Percentiles rank a stretch among this genome's conserved stretches.
Conservation (phyloP, 2,113 vertebrate genomes). For the Dasyprocta punctata region DNA sequence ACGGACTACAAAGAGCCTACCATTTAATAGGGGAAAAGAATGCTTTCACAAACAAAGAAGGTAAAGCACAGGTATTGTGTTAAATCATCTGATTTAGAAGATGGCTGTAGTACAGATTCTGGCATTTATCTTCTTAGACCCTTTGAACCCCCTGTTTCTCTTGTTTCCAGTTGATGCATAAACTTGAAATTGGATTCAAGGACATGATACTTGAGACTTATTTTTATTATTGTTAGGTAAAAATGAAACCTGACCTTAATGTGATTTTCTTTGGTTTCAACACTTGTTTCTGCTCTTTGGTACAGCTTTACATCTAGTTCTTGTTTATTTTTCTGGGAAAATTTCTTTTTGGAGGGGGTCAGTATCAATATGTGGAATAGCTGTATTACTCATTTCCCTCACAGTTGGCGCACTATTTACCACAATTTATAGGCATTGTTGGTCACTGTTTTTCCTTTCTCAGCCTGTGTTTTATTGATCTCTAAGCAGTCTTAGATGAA, state of each 20-base stretch:
- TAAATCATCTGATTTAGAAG: neutral
- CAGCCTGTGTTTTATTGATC: constrained; percentile 53
- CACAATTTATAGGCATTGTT: neutral
- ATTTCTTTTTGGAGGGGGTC: neutral
- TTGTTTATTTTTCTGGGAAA: constrained; percentile 46
- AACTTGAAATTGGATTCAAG: neutral
- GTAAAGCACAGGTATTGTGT: neutral
- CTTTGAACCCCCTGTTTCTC: neutral
- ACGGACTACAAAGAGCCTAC: neutral
- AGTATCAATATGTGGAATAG: neutral
- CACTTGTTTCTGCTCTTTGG: neutral
- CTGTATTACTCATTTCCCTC: neutral
- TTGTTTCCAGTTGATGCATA: neutral
- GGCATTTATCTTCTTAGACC: neutral
- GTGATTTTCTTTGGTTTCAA: constrained; percentile 19
- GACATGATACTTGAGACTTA: neutral
- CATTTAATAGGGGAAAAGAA: neutral
- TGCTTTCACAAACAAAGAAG: neutral
- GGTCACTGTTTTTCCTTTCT: constrained; percentile 21
- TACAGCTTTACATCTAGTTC: neutral
- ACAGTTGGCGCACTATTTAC: neutral
- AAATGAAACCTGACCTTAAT: neutral
- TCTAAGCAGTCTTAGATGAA: constrained; percentile 33
- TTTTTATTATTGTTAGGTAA: neutral
- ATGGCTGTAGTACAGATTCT: neutral